phyloP scores from a whole-genome alignment of 2,888 invertebrate genomes.

The Anthoptus insignis region DNA sequence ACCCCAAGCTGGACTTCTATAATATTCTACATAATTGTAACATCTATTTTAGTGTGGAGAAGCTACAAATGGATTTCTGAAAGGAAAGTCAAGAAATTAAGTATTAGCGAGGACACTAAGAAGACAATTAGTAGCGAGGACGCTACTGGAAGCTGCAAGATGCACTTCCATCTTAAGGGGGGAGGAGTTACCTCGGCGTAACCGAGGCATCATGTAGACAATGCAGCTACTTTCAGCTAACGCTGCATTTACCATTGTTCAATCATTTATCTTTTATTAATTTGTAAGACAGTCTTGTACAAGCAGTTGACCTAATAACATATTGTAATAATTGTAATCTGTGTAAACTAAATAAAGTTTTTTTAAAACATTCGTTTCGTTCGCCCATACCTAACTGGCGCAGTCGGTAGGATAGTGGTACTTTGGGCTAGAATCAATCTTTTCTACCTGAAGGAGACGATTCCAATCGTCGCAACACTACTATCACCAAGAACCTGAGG shows the following conservation, averaged over 20 bases:
- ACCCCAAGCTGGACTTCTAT: slow-evolving; percentile 12
- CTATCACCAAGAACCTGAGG: slow-evolving; percentile 29
- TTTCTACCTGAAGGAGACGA: slow-evolving; percentile 15
- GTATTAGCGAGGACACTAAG: slow-evolving; percentile 30
- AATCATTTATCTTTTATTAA: too few species aligned
- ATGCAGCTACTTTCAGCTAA: not conserved
- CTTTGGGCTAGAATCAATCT: slow-evolving; percentile 21
- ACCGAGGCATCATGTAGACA: not conserved
- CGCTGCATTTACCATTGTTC: not conserved
- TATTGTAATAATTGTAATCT: too few species aligned
- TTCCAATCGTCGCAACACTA: slow-evolving; percentile 20
- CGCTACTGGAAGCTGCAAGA: slow-evolving; percentile 29
- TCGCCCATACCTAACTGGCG: slow-evolving; percentile 25
- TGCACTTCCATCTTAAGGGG: slow-evolving; percentile 22
- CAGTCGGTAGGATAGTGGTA: slow-evolving; percentile 29
- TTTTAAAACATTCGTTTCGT: slow-evolving; percentile 15
- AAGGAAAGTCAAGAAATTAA: not conserved
- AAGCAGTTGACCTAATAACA: too few species aligned
- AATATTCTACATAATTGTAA: not conserved
- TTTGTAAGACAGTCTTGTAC: too few species aligned
- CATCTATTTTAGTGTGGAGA: not conserved
- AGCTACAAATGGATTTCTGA: slow-evolving; percentile 9
- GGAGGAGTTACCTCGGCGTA: slow-evolving; percentile 23
- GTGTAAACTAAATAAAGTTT: too few species aligned
- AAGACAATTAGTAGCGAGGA: slow-evolving; percentile 24